Evolutionary conservation across 2,797 vertebrate species (phyloP), one percentile per base, ranked within the genome.

Genomic region (Caiman crocodilus): DNA sequence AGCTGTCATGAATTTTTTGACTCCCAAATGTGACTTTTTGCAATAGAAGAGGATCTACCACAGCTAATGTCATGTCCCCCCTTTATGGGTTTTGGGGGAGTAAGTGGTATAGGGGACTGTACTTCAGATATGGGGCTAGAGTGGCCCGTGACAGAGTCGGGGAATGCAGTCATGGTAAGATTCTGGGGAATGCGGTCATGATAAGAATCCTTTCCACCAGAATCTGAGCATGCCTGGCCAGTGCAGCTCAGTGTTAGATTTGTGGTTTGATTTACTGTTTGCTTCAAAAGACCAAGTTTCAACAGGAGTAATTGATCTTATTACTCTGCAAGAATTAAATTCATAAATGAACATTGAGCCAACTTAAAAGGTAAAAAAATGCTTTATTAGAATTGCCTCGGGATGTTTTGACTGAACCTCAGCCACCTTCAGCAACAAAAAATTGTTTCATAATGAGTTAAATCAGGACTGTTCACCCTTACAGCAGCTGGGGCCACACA

Each of bases 371-470:
- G 17, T 63, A 76, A 88, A 89, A 2, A 5, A 76, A 21, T 55
- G 5, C 56, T 83, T 79, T 80, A 76, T 87, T 85, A 81, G 69
- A 88, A 87, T 82, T 86, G 42, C 64, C 26, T 23, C 63, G 57
- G 74, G 58, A 91, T 4, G 0, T 82, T 93, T 80, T 88, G 26
- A 91, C n/a, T 76, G 21, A 88, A 67, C 17, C 90, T 82, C 35
- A 21, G 58, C 85, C 23, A 82, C 82, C 73, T 64, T 78, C 76
- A 92, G 69, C 18, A 88, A 65, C 59, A 89, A 59, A 92, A 95
- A 87, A 14, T 3, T 71, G 35, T n/a, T 3, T 87, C 56, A 61
- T 42, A 71, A 87, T 88, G 77, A 82, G 15, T 78, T 88, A 80
- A 82, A 42, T 42, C 42, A 42, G 42, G 42, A 42, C 42, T 42